Base-by-base conservation (phyloP, 2,797 vertebrate genomes). In the Scarus forsteni region DNA sequence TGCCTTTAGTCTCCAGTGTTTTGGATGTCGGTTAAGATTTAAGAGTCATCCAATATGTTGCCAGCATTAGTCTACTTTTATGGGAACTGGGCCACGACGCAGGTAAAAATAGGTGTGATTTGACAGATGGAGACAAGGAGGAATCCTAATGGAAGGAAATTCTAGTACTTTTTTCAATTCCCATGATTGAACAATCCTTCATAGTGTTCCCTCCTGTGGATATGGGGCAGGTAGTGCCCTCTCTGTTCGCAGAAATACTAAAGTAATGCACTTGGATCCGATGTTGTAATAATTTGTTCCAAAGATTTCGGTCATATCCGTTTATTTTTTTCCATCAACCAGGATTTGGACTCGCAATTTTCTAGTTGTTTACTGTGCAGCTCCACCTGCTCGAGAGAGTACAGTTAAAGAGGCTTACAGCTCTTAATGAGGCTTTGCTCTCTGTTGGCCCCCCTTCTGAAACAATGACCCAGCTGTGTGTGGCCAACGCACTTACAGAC, bases 381-480 rank as follows among this genome's bases (percentile, higher is more conserved):
- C 67, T 72, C 68, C 75, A 81, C 81, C 80, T 88, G 83, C 75
- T 64, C 77, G 73, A 77, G 71, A 77, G 68, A 73, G 83, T 60
- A 62, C 83, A 66, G 77, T 81, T 64, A 89, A 90, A 91, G 87
- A 90, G 80, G 89, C 86, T 93, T 91, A 91, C 5, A 49, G 58
- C 71, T 81, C 44, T 50, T 87, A 87, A 89, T 83, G 73, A 88
- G 84, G 91, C 80, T 92, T 92, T 91, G 34, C 72, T 56, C 75
- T 77, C 79, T 68, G 67, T 10, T 39, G 58, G 70, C 61, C 70
- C 64, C 45, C 59, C 56, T 6, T 71, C 42, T 34, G 50, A 67
- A 91, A 90, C 91, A 92, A 90, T 86, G 67, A 82, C 87, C 68
- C 80, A 83, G 80, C 90, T 92, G 80, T 92, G 71, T 84, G 59